Evolutionary conservation across 2,888 invertebrate species (phyloP), one percentile per base, ranked within the genome.

Genomic region (Nebria salina): DNA sequence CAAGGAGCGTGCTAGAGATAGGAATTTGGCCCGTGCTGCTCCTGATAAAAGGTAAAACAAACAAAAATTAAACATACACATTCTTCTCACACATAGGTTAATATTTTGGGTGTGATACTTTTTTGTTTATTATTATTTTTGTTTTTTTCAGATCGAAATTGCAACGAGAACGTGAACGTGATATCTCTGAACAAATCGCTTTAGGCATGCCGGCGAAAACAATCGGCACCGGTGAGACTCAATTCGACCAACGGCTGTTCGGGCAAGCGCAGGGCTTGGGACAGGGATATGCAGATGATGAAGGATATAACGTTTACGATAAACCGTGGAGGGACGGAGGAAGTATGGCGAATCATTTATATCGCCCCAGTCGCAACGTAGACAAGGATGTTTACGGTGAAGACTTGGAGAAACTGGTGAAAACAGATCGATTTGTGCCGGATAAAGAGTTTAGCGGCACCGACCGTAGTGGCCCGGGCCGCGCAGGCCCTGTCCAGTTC

Each of bases 161-260:
- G 79, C 96, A 96, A 85, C 92, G 95, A 68, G 97, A 97, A 86
- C 92, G 98, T 2, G 99, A 99, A 85, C 93, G 99, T 3, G 99
- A 99, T 87, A 98, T 99, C 82, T 98, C 98, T 8, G 99, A 99
- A 87, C 98, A 99, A 90, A 99, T 99, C 84, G 99, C 99, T 0
- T 91, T 99, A 13, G 99, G 99, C 0, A 90, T 99, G 90, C 99
- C 99, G 0, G 95, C 97, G 0, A 95, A 96, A 87, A 92, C 92
- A 4, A 89, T 91, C 9, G 88, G 91, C 8, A 92, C 92, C 6
- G 94, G 94, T 0, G 98, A 98, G 86, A 93, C 94, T 0, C 94
- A 96, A 87, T 99, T 98, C 88, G 99, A 99, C 90, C 97, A 98
- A 87, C 90, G 99, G 54, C 90, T 99, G 13, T 99, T 99, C 88